phyloP scores from a whole-genome alignment of 2,113 vertebrate species.

The Bagarius yarrelli region DNA sequence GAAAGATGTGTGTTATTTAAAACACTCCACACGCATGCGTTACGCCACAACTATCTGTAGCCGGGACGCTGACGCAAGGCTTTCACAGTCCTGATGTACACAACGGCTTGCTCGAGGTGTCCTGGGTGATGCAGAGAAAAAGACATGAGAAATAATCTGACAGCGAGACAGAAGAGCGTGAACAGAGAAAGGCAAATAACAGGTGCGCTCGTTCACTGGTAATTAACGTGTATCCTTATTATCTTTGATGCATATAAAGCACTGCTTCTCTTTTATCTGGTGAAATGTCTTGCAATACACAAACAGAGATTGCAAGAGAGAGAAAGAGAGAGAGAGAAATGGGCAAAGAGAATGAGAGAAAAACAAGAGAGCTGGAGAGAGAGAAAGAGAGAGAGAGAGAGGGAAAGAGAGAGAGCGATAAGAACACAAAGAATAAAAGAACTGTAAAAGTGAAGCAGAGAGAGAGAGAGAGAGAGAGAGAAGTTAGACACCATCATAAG shows the following conservation, averaged over 20 bases:
- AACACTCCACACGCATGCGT: background rate
- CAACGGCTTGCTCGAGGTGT: background rate
- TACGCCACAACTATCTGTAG: background rate
- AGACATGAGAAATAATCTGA: background rate
- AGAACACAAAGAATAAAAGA: too few species aligned
- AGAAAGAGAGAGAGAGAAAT: background rate
- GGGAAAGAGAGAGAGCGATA: too few species aligned
- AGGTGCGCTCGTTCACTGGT: background rate
- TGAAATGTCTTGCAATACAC: background rate
- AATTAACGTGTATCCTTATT: background rate
- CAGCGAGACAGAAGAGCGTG: background rate
- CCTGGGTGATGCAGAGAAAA: background rate
- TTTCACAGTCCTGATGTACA: background rate
- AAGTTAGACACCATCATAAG: background rate
- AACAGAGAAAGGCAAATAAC: background rate
- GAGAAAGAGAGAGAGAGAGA: too few species aligned
- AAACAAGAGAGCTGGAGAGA: too few species aligned
- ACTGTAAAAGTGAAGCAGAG: too few species aligned
- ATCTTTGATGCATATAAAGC: background rate
- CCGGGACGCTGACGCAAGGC: background rate
- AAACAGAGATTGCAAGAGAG: too few species aligned
- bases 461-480: background rate
- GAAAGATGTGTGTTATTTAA: slow-evolving; percentile 1
- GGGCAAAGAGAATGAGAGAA: too few species aligned
- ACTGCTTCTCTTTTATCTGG: background rate